These are phyloP conservation scores for Pleuronectes platessa DNA, from an alignment of 2,113 vertebrate species.

Conservation along the genomic window DNA sequence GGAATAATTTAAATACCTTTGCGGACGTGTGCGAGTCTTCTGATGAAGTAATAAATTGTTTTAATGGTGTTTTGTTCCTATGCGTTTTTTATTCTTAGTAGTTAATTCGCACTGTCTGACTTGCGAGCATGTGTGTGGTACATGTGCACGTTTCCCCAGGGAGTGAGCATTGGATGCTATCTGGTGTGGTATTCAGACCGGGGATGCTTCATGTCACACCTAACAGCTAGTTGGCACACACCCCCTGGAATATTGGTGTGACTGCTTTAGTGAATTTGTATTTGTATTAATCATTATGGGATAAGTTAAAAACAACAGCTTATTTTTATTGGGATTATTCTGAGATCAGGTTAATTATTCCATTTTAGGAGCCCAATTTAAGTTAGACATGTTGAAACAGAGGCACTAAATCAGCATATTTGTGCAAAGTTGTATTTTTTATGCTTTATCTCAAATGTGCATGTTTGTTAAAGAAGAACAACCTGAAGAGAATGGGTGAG, in stretches of 20 bases:
- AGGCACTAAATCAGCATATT: no score
- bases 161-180: background rate
- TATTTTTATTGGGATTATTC: background rate
- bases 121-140: background rate
- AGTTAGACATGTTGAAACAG: no score
- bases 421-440: no score
- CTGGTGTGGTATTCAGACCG: conserved; percentile 29
- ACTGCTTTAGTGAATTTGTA: background rate
- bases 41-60: conserved; percentile 68
- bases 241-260: background rate
- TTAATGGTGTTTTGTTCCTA: conserved; percentile 17
- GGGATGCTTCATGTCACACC: conserved; percentile 34
- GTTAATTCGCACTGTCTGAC: background rate
- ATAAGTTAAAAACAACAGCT: background rate
- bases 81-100: background rate
- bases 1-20: conserved; percentile 34
- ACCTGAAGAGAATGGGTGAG: background rate
- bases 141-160: background rate
- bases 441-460: background rate
- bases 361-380: no score
- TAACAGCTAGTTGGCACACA: background rate
- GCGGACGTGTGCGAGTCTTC: conserved; percentile 30
- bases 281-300: conserved; percentile 2
- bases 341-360: background rate
- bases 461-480: background rate